Conservation (phyloP, 2,888 invertebrate genomes). For the Phanerotoma sp. region DNA sequence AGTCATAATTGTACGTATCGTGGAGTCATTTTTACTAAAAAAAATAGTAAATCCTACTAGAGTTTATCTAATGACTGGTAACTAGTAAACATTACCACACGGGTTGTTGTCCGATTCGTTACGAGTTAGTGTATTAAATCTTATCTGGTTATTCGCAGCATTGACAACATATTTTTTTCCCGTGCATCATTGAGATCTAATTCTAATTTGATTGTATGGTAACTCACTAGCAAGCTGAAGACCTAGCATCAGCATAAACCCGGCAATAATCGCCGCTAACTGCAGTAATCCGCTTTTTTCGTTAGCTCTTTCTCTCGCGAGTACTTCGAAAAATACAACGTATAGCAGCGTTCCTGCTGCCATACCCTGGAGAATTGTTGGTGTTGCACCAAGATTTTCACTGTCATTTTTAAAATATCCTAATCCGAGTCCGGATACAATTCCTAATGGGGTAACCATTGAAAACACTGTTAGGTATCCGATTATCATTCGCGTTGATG, state of each 20-base stretch:
- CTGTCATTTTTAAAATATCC: conserved; percentile 55
- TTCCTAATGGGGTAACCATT: conserved; percentile 69
- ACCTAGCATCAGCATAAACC: conserved; percentile 63
- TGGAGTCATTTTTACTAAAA: too few species aligned
- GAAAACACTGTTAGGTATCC: conserved; percentile 67
- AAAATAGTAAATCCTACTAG: too few species aligned
- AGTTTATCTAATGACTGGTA: too few species aligned
- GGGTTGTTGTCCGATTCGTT: too few species aligned
- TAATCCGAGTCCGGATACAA: conserved; percentile 65
- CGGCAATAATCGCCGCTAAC: conserved; percentile 61
- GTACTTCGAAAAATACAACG: conserved; percentile 81
- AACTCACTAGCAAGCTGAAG: conserved; percentile 57
- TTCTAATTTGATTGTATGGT: not conserved
- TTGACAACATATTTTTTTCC: not conserved
- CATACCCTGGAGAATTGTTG: conserved; percentile 68
- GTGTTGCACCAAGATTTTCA: conserved; percentile 57
- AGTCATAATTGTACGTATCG: too few species aligned
- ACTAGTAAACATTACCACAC: too few species aligned
- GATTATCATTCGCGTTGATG: conserved; percentile 61
- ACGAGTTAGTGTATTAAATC: too few species aligned
- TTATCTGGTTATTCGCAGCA: too few species aligned
- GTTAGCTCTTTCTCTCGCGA: conserved; percentile 68
- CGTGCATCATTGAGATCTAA: not conserved
- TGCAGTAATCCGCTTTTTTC: conserved; percentile 63
- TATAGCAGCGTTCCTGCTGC: conserved; percentile 78